A percentile compares a stretch with the other conserved stretches of the same genome.
Conservation (phyloP, 2,797 vertebrate species). For the Gobio occitaniae region DNA sequence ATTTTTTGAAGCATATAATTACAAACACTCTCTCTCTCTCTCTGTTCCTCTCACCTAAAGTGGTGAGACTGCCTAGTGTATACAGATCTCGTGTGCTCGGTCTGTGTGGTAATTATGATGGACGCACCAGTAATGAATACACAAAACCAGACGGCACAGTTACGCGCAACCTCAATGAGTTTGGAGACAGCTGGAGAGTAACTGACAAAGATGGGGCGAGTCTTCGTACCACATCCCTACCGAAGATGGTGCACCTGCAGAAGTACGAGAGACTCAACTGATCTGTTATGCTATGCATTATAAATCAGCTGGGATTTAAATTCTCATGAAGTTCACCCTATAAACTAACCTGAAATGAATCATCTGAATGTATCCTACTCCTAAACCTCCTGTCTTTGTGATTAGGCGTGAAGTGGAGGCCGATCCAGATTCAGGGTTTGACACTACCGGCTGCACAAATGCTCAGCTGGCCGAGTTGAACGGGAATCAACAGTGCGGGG, state of each 20-base stretch:
- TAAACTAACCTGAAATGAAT: background rate
- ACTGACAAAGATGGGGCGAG: conserved; percentile 47
- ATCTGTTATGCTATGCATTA: background rate
- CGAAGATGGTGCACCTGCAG: conserved; percentile 57
- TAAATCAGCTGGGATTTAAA: background rate
- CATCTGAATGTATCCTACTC: background rate
- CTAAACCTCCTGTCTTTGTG: background rate
- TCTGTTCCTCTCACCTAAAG: conserved; percentile 65
- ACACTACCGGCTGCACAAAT: conserved; percentile 67
- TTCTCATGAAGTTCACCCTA: background rate
- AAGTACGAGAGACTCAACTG: conserved; percentile 64
- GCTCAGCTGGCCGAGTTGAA: conserved; percentile 69
- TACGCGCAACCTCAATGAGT: conserved; percentile 68
- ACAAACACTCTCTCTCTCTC: conserved; percentile 17
- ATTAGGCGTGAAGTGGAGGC: conserved; percentile 69
- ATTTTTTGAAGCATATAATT: background rate
- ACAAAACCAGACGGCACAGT: conserved; percentile 73
- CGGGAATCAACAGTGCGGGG: conserved; percentile 73
- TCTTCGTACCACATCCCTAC: conserved; percentile 44
- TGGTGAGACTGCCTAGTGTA: conserved; percentile 79
- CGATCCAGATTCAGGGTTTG: conserved; percentile 71
- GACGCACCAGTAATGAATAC: conserved; percentile 76
- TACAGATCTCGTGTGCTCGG: conserved; percentile 77
- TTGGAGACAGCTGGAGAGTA: conserved; percentile 85
- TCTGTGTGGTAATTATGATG: conserved; percentile 86